Conservation (phyloP, 2,113 vertebrate genomes). For the Chunga burmeisteri region DNA sequence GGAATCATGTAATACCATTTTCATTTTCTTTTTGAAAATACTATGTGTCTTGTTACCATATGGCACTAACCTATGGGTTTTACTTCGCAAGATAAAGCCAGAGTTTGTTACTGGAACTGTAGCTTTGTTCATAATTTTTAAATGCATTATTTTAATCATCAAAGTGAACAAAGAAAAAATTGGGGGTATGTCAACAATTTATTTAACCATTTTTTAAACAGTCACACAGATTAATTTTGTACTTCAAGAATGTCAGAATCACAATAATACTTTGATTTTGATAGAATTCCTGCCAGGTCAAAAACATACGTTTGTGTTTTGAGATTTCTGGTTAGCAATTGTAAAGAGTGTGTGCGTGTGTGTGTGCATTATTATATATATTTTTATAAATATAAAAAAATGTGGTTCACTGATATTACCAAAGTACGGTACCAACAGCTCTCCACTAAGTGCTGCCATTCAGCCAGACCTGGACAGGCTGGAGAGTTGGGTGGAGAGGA, state of each 20-base stretch:
- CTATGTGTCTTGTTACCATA: not conserved
- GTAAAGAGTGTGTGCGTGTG: not conserved
- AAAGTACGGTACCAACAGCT: not conserved
- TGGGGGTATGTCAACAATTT: not conserved
- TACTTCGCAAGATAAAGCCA: not conserved
- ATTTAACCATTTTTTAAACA: not conserved
- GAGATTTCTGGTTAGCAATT: not conserved
- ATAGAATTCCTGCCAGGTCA: not conserved
- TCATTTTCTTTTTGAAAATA: not conserved
- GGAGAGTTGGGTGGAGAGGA: too few species aligned
- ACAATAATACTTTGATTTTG: not conserved
- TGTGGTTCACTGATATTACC: not conserved
- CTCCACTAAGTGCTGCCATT: not conserved
- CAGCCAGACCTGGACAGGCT: too few species aligned
- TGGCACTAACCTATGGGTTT: not conserved
- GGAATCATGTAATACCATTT: not conserved
- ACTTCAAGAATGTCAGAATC: not conserved
- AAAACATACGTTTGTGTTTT: not conserved
- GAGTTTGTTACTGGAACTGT: not conserved
- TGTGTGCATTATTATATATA: not conserved
- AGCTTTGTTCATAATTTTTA: not conserved
- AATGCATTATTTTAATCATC: not conserved
- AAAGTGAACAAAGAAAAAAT: not conserved
- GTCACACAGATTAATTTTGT: not conserved
- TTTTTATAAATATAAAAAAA: not conserved